These are phyloP conservation scores for Gambusia holbrooki DNA, from an alignment of 2,113 vertebrate genomes.

Conservation along the genomic window DNA sequence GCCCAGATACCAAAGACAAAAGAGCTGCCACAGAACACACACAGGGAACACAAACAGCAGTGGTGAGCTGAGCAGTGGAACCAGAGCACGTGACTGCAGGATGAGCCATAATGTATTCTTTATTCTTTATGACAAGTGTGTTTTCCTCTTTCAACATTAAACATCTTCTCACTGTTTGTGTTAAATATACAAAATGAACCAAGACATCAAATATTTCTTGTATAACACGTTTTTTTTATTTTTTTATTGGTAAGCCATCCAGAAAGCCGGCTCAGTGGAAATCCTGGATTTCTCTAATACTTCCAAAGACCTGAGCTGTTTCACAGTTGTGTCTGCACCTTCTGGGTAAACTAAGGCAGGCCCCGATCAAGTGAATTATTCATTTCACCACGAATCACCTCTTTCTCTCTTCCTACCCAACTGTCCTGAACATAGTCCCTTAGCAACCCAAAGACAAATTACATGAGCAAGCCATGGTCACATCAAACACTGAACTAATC, in stretches of 20 bases:
- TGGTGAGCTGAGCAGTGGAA: background rate
- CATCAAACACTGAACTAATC: slow-evolving; percentile 26
- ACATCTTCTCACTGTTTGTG: background rate
- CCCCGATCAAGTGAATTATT: slow-evolving; percentile 44
- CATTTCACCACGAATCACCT: slow-evolving; percentile 30
- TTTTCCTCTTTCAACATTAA: background rate
- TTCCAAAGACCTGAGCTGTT: slow-evolving; percentile 42
- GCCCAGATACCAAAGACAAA: slow-evolving; percentile 51
- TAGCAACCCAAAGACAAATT: slow-evolving; percentile 6
- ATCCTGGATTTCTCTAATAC: slow-evolving; percentile 68
- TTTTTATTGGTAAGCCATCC: background rate
- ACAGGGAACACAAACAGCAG: slow-evolving; percentile 21
- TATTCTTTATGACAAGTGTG: background rate
- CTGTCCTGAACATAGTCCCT: slow-evolving; percentile 26
- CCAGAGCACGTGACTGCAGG: slow-evolving; percentile 22
- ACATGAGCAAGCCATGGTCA: slow-evolving; percentile 11
- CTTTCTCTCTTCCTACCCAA: slow-evolving; percentile 3
- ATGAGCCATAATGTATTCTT: slow-evolving; percentile 19
- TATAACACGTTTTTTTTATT: background rate
- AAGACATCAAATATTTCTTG: slow-evolving; percentile 12
- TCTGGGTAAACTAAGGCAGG: slow-evolving; percentile 33
- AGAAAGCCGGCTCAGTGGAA: slow-evolving; percentile 7
- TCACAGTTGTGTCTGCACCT: slow-evolving; percentile 32
- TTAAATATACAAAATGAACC: background rate
- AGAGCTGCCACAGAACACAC: slow-evolving; percentile 20